A percentile compares a stretch with the other conserved stretches of the same genome.
Evolutionary conservation across 2,113 vertebrate species (phyloP).

Genomic region (Hystrix cristata): DNA sequence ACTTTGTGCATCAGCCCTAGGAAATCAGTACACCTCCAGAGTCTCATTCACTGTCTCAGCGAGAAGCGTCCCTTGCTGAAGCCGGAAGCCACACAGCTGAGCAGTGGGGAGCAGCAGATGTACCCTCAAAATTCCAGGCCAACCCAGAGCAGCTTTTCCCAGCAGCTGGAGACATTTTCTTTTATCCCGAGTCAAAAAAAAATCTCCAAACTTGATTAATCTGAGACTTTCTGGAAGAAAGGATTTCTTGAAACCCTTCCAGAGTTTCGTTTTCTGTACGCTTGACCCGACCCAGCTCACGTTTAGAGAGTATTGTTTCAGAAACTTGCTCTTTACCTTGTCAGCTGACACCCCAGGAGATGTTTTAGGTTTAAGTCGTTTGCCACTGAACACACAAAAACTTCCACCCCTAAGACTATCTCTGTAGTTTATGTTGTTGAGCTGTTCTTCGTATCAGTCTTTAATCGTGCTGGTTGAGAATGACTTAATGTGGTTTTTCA

Average conservation of each 20-base stretch:
- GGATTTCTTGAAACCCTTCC: background rate
- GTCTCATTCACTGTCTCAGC: background rate
- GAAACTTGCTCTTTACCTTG: background rate
- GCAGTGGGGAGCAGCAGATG: fast-evolving
- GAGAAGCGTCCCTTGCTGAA: background rate
- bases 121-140: background rate
- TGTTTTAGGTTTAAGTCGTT: background rate
- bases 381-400: background rate
- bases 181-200: background rate
- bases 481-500: background rate
- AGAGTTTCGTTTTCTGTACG: background rate
- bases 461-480: background rate
- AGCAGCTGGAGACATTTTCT: background rate
- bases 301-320: background rate
- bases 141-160: background rate
- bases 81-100: background rate
- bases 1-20: background rate
- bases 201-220: background rate
- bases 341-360: fast-evolving
- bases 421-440: background rate
- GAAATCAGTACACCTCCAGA: background rate
- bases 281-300: background rate
- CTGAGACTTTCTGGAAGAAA: background rate
- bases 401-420: background rate
- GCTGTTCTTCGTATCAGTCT: background rate